Conservation (phyloP, 2,888 invertebrate species). For the Ormyrus nitidulus region DNA sequence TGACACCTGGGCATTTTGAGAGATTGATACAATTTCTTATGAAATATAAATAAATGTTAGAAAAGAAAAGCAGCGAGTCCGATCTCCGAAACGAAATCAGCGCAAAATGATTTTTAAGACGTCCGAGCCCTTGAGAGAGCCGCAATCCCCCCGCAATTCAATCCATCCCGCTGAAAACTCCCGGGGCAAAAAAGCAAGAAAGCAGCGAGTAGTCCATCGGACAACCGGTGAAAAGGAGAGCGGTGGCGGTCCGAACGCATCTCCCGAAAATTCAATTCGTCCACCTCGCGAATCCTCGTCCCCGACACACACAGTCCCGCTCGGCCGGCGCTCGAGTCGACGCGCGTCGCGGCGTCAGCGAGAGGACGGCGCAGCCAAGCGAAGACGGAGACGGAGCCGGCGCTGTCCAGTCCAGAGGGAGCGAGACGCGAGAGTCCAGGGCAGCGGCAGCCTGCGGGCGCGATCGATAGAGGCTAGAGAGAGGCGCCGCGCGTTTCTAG, state of each 20-base stretch:
- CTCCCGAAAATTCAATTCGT: slow-evolving; percentile 1
- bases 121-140: too few species aligned
- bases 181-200: too few species aligned
- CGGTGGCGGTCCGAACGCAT: background rate
- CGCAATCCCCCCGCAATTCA: too few species aligned
- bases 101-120: too few species aligned
- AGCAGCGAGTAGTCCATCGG: too few species aligned
- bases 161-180: too few species aligned
- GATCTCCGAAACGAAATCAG: too few species aligned
- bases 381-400: background rate
- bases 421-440: slow-evolving; percentile 63
- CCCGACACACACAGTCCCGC: background rate
- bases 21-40: too few species aligned
- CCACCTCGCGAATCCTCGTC: background rate
- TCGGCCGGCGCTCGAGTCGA: background rate
- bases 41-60: too few species aligned
- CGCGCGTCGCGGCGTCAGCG: background rate
- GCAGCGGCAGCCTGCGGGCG: slow-evolving; percentile 67
- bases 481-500: slow-evolving; percentile 67
- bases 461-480: slow-evolving; percentile 75
- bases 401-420: background rate
- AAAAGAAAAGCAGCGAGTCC: too few species aligned
- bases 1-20: too few species aligned
- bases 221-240: too few species aligned
- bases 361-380: background rate